Evolutionary conservation across 2,888 invertebrate species (phyloP).

Genomic region (Epsilonema sp.): DNA sequence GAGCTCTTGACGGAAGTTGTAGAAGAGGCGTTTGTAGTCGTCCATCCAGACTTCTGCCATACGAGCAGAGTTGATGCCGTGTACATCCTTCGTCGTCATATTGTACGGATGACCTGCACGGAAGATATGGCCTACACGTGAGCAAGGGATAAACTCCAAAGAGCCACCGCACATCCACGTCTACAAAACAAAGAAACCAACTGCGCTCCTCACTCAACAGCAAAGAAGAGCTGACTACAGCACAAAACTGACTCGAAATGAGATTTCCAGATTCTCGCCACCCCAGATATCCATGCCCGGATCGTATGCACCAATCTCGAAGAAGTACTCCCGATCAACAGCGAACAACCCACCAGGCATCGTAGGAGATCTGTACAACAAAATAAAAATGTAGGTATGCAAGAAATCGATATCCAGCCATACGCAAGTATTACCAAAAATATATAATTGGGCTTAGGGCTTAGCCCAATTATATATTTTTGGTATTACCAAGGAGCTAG

Average conservation of each 20-base stretch:
- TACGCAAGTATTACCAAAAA: no score
- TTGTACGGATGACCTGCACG: constrained; percentile 76
- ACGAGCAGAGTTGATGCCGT: constrained; percentile 84
- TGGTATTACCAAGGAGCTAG: no score
- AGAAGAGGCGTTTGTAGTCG: constrained; percentile 75
- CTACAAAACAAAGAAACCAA: no score
- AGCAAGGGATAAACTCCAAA: constrained; percentile 79
- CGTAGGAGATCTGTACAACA: constrained; percentile 72
- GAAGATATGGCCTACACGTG: constrained; percentile 86
- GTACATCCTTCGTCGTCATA: constrained; percentile 47
- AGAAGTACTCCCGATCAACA: constrained; percentile 73
- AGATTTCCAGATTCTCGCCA: constrained; percentile 4
- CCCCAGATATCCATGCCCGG: constrained; percentile 93
- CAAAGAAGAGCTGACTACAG: no score
- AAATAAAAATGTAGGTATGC: no score
- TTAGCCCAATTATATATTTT: no score
- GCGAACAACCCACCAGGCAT: constrained; percentile 98
- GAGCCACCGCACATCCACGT: constrained; percentile 64
- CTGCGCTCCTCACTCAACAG: no score
- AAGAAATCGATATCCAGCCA: no score
- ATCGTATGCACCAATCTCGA: constrained; percentile 63
- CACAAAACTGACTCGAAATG: constrained; percentile 4
- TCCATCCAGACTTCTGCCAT: constrained; percentile 96
- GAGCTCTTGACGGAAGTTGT: constrained; percentile 58
- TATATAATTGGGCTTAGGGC: no score